Conservation (phyloP, 23 tunicate genomes). For the Pegea sp. region DNA sequence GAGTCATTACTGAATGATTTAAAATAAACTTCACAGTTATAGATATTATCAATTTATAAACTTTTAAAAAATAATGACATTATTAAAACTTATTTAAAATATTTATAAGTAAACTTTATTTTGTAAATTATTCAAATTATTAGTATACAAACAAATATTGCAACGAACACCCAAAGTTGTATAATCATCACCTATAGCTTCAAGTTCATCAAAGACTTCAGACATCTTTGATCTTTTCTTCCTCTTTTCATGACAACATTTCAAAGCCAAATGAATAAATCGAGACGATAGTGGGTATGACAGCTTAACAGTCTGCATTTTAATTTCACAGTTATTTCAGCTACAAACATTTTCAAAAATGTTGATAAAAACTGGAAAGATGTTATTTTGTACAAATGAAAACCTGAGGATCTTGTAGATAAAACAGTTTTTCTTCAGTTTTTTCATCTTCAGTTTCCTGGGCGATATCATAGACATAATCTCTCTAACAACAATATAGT, state of each 20-base stretch:
- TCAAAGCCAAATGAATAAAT: slow-evolving; percentile 37
- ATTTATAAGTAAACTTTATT: too few species aligned
- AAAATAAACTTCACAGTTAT: background rate
- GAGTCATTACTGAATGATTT: slow-evolving; percentile 2
- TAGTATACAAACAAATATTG: too few species aligned
- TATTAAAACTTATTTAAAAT: background rate
- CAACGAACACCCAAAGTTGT: too few species aligned
- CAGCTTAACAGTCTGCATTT: slow-evolving; percentile 20
- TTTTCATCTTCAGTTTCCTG: slow-evolving; percentile 10
- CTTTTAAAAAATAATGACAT: background rate
- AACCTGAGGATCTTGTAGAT: slow-evolving; percentile 36
- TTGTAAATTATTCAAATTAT: background rate
- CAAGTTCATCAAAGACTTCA: slow-evolving; percentile 15
- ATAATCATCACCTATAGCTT: slow-evolving; percentile 44
- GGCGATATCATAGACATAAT: slow-evolving; percentile 68
- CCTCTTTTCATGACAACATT: slow-evolving; percentile 63
- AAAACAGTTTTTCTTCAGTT: slow-evolving; percentile 12
- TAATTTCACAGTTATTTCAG: too few species aligned
- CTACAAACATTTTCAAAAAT: too few species aligned
- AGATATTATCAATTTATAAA: background rate
- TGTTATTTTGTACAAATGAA: too few species aligned
- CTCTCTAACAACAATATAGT: too few species aligned
- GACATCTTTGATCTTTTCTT: slow-evolving; percentile 62
- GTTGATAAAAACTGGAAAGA: too few species aligned
- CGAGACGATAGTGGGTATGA: slow-evolving; percentile 11